These are phyloP conservation scores for Pocillopora grandis DNA, from an alignment of 92 coral and sea anemone species.

Conservation along the genomic window DNA sequence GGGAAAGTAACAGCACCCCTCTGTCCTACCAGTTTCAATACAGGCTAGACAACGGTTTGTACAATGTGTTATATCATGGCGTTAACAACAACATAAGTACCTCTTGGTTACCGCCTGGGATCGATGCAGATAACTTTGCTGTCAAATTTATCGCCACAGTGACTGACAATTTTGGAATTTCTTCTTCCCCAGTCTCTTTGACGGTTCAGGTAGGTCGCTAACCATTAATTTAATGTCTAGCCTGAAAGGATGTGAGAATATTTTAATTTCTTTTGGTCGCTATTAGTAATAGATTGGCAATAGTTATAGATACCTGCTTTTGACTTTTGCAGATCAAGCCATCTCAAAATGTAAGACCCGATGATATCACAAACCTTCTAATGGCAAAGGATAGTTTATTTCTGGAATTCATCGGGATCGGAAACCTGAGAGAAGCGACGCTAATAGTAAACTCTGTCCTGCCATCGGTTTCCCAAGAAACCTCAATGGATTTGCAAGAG, in stretches of 20 bases:
- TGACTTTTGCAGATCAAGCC: neutral
- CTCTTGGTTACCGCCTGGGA: conserved; percentile 7
- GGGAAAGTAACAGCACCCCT: neutral
- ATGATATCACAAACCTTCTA: too few relatives aligned
- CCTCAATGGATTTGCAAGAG: neutral
- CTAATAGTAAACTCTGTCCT: neutral
- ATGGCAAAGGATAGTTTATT: neutral
- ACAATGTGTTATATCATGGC: conserved; percentile 15
- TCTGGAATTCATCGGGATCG: too few relatives aligned
- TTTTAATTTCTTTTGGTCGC: neutral
- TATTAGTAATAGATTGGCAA: neutral
- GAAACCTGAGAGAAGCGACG: neutral
- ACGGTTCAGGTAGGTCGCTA: conserved; percentile 1
- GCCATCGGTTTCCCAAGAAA: neutral
- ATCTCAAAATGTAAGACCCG: too few relatives aligned
- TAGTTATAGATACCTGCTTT: neutral
- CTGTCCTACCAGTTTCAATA: conserved; percentile 25
- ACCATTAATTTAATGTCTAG: neutral
- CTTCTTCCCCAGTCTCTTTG: neutral
- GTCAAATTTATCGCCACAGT: conserved; percentile 7
- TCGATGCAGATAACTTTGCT: neutral
- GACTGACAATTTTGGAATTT: conserved; percentile 7
- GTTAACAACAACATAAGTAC: neutral
- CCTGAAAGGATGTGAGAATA: neutral
- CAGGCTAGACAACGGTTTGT: neutral